Evolutionary conservation across 1,140 invertebrate species (phyloP).

Genomic region (Papilio polytes): DNA sequence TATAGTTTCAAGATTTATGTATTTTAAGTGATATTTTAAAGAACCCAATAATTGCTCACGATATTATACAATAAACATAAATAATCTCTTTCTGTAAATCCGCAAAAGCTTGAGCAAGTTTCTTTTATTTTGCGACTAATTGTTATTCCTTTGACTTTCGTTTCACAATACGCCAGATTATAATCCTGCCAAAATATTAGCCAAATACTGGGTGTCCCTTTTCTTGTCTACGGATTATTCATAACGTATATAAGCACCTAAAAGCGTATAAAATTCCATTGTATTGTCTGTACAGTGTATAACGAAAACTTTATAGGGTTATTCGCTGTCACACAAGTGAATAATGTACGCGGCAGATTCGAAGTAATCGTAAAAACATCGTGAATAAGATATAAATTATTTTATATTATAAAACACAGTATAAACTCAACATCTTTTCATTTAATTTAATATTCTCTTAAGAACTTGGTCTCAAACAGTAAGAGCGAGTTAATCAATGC

Average conservation of each 20-base stretch:
- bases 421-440: neutral
- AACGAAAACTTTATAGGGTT: conserved; percentile 22
- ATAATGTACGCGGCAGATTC: conserved; percentile 17
- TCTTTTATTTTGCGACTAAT: conserved; percentile 16
- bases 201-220: conserved; percentile 17
- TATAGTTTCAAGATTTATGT: neutral
- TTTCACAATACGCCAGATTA: conserved; percentile 19
- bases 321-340: conserved; percentile 23
- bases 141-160: conserved; percentile 22
- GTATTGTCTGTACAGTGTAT: conserved; percentile 11
- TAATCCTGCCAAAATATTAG: conserved; percentile 24
- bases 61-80: neutral
- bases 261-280: conserved; percentile 24
- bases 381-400: conserved; percentile 16
- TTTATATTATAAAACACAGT: neutral
- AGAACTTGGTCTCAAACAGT: neutral
- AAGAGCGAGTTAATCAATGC: conserved; percentile 6
- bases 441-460: neutral
- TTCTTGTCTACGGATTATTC: conserved; percentile 24
- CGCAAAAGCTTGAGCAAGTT: neutral
- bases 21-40: neutral
- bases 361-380: conserved; percentile 17
- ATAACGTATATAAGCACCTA: conserved; percentile 20
- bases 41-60: neutral
- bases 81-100: neutral